Conservation (phyloP, 2,797 vertebrate genomes). For the Yasuhikotakia modesta region DNA sequence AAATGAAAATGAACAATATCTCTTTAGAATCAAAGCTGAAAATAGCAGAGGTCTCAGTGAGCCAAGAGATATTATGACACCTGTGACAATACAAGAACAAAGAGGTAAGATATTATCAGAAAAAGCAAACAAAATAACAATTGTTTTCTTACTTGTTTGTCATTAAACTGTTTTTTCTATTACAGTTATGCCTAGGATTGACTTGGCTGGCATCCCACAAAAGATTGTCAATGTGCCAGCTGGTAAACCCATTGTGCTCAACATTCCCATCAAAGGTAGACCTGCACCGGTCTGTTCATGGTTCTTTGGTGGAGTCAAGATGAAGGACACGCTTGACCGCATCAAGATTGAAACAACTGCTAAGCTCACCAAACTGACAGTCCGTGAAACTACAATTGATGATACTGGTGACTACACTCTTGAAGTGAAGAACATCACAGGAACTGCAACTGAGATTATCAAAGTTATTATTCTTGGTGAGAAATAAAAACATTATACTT, state of each 20-base stretch:
- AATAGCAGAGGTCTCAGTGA: slow-evolving; percentile 94
- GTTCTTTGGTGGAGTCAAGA: slow-evolving; percentile 87
- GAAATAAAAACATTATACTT: slow-evolving; percentile 65
- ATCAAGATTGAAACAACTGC: slow-evolving; percentile 88
- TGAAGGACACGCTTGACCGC: slow-evolving; percentile 92
- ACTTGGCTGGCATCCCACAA: slow-evolving; percentile 90
- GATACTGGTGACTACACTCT: slow-evolving; percentile 93
- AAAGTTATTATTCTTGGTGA: slow-evolving; percentile 95
- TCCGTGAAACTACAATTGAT: slow-evolving; percentile 92
- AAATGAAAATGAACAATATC: slow-evolving; percentile 93
- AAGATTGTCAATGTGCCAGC: slow-evolving; percentile 89
- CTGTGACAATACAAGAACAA: slow-evolving; percentile 89
- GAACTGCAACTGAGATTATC: slow-evolving; percentile 85
- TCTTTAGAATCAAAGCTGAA: slow-evolving; percentile 92
- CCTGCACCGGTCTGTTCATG: slow-evolving; percentile 88
- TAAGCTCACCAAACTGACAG: slow-evolving; percentile 84
- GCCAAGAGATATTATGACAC: slow-evolving; percentile 88
- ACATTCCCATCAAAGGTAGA: slow-evolving; percentile 87
- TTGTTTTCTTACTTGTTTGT: slow-evolving; percentile 13
- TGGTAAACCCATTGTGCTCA: slow-evolving; percentile 89
- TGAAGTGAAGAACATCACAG: slow-evolving; percentile 90
- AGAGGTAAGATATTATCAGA: slow-evolving; percentile 78
- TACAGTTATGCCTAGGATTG: slow-evolving; percentile 90
- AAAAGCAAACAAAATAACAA: not conserved
- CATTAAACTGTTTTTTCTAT: slow-evolving; percentile 14